Base-by-base conservation (phyloP, 2,113 vertebrate species). In the Daubentonia madagascariensis region DNA sequence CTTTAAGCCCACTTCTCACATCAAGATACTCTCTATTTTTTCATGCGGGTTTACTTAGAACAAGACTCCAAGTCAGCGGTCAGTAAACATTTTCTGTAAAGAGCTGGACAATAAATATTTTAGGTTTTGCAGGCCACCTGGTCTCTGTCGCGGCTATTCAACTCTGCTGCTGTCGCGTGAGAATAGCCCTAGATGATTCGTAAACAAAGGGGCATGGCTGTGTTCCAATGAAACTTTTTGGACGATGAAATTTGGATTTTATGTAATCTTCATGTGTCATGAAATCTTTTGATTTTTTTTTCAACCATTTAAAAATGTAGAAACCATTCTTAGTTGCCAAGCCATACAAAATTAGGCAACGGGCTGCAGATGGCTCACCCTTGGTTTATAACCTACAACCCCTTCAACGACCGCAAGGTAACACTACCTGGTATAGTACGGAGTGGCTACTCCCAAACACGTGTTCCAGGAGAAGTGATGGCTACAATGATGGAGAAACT, bases 21-120 rank as follows among this genome's bases (percentile, higher is more conserved):
- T 50, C 32, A 65, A 73, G 40, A 81, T 25, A 61, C 22, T 48
- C 35, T 28, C 48, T 72, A 37, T 32, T 57, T 95, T 91, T 85
- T 67, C 67, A 9, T 5, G 3, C 88, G 32, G 17, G 8, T 86
- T 88, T 89, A 63, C 61, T 63, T 45, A 73, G 25, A 84, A 37
- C 50, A 81, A 68, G 61, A 96, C 68, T 91, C 54, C 25, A 61
- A 80, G 68, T 37, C 40, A 78, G 70, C 7, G 4, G 32, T 78
- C 65, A 90, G 65, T 32, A 95, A 96, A 85, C 20, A 65, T 52
- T 72, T 95, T 84, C 45, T 63, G 5, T 48, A 18, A 96, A 91
- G 76, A 97, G 65, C 37, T 50, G 92, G 93, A 90, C 30, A 86
- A 79, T 43, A 88, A 96, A 75, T 70, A 90, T 45, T 92, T 86